Evolutionary conservation across 2,797 vertebrate species (phyloP).

Genomic region (Gastrophryne carolinensis): DNA sequence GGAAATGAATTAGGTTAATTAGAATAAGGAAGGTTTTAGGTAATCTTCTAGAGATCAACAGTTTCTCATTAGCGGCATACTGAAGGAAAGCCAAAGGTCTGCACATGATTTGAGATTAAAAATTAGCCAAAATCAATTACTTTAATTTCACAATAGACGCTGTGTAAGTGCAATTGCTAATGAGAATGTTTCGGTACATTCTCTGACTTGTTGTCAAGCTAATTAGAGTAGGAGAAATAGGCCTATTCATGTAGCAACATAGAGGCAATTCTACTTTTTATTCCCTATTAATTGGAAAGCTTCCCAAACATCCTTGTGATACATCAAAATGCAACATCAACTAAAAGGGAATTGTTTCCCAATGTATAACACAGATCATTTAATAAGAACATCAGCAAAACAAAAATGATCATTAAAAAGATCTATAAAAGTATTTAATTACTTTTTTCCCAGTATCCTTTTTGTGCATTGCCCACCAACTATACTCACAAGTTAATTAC

Average conservation of each 20-base stretch:
- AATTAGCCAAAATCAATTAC: not conserved
- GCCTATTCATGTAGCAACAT: not conserved
- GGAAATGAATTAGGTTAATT: not conserved
- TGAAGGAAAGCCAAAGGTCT: not conserved
- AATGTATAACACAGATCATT: no score
- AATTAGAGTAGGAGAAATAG: not conserved
- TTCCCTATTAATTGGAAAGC: not conserved
- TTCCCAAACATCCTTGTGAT: not conserved
- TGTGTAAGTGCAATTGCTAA: not conserved
- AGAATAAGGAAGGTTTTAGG: not conserved
- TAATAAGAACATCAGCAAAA: no score
- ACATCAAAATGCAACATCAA: no score
- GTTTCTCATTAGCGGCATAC: not conserved
- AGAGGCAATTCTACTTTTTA: not conserved
- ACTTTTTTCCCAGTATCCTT: no score
- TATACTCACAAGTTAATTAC: no score
- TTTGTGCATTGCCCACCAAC: no score
- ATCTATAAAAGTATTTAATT: no score
- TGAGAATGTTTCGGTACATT: not conserved
- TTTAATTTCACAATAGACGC: conserved; percentile 7
- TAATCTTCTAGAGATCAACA: not conserved
- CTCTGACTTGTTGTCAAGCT: not conserved
- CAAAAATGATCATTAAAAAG: no score
- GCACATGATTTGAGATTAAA: conserved; percentile 26
- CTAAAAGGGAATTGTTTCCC: no score